These are phyloP conservation scores for Drosophila funebris DNA, from an alignment of 1,140 invertebrate species.

Conservation along the genomic window DNA sequence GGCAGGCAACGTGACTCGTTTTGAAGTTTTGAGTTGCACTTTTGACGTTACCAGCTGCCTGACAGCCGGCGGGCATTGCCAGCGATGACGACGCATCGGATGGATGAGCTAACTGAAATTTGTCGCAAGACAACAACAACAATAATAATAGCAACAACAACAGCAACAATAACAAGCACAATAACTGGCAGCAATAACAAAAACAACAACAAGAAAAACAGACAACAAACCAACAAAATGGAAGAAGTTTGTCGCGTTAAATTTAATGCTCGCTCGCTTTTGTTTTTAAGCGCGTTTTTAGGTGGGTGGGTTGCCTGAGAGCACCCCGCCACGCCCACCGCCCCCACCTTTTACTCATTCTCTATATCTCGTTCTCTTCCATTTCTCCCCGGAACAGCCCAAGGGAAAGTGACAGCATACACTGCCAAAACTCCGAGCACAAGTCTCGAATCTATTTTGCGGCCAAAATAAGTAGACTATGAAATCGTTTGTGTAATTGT, in stretches of 20 bases:
- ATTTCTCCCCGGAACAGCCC: background rate
- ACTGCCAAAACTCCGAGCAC: no score
- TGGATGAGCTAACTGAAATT: constrained; percentile 79
- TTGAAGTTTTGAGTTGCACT: constrained; percentile 79
- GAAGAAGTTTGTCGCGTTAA: constrained; percentile 74
- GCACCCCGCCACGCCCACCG: background rate
- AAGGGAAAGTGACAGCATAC: constrained; percentile 31
- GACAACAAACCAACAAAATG: constrained; percentile 63
- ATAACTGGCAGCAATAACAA: constrained; percentile 17
- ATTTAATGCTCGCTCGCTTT: constrained; percentile 64
- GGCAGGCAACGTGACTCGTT: constrained; percentile 68
- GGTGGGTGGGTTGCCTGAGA: constrained; percentile 14
- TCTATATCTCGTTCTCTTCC: background rate
- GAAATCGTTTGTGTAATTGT: background rate
- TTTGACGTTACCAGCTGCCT: constrained; percentile 69
- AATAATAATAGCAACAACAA: constrained; percentile 35
- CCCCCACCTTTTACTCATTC: background rate
- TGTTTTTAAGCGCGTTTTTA: constrained; percentile 32
- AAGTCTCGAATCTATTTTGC: no score
- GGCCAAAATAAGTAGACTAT: constrained; percentile 1
- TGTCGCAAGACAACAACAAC: constrained; percentile 58
- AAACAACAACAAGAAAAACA: constrained; percentile 11
- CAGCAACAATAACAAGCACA: constrained; percentile 9
- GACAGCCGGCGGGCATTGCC: constrained; percentile 13
- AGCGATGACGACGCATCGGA: constrained; percentile 35